Base-by-base conservation (phyloP, 2,888 invertebrate genomes). In the Ophion ellenae region DNA sequence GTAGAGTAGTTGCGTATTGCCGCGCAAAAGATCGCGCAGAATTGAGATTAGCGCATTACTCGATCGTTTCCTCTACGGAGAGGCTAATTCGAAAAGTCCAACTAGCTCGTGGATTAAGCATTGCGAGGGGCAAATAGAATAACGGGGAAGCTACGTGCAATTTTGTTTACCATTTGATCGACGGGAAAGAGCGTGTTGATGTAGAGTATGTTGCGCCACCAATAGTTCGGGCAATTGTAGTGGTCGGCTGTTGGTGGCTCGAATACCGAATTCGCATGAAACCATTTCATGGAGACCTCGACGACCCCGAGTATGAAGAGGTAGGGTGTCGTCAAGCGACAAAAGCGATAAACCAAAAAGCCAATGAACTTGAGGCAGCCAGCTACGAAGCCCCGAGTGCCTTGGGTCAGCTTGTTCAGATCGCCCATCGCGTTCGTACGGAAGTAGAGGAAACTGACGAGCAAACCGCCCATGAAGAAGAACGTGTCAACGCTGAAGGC, bases 131-230 rank as follows among this genome's bases (percentile, higher is more conserved):
- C 3, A 10, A 70, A 11, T 20, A 70, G 17, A 24, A 9, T 67
- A 14, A 66, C 47, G n/a, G 6, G 24, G 7, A 66, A 67, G 40
- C 10, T 40, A n/a, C 24, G 32, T 69, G 10, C 45, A 40, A 32
- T 90, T 94, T 95, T 93, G 97, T 97, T 97, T 93, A 97, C 97
- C 97, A 97, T 98, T 94, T 97, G 97, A 40, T 97, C 97, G 11
- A 97, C 97, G 0, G 97, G 97, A 92, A 97, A 98, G 24, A 98
- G 94, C 0, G 97, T 98, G 94, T 98, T 98, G 92, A 98, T 97
- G 91, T 98, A 98, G 1, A 98, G 95, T 64, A 97, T 94, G 94
- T 98, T 98, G 88, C 98, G 95, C 98, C 98, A 98, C 98, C 98
- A 98, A 93, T 97, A 97, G 89, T 97, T 95, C 24, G 97, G 97